These are phyloP conservation scores for Aphaenogaster rudis DNA, from an alignment of 1,140 invertebrate genomes.

Conservation along the genomic window DNA sequence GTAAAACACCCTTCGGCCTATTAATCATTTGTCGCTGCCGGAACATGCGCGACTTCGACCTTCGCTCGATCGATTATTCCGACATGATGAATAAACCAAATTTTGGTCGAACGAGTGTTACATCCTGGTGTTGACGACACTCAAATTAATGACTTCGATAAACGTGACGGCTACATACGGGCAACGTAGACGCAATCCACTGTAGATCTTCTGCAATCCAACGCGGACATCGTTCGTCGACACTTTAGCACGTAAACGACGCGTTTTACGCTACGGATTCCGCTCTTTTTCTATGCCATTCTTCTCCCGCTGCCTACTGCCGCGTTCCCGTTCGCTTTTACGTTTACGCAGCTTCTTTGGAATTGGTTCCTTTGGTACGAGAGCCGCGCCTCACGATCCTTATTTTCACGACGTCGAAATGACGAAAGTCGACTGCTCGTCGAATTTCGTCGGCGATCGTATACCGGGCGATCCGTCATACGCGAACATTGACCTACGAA, in stretches of 20 bases:
- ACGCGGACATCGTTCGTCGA: conserved; percentile 6
- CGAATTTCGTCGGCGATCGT: conserved; percentile 47
- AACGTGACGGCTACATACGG: conserved; percentile 34
- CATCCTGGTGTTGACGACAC: conserved; percentile 37
- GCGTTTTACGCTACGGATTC: conserved; percentile 35
- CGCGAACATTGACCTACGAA: conserved; percentile 31
- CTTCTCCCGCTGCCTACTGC: conserved; percentile 16
- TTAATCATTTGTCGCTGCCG: conserved; percentile 54
- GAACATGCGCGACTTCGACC: conserved; percentile 40
- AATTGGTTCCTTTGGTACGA: conserved; percentile 52
- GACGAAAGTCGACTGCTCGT: not conserved
- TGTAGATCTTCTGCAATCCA: conserved; percentile 25
- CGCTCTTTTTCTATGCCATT: not conserved
- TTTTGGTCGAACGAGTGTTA: conserved; percentile 53
- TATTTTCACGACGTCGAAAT: conserved; percentile 28
- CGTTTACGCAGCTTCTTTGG: conserved; percentile 45
- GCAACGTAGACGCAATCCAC: conserved; percentile 20
- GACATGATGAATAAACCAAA: conserved; percentile 58
- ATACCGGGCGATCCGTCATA: conserved; percentile 41
- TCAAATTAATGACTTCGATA: conserved; percentile 57
- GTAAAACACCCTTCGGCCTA: conserved; percentile 34
- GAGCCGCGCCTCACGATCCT: conserved; percentile 36
- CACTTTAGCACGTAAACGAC: conserved; percentile 42
- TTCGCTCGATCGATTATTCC: conserved; percentile 46
- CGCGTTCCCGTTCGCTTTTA: conserved; percentile 38